Evolutionary conservation across 1,140 invertebrate genomes (phyloP).

Genomic region (Ladona fulva): DNA sequence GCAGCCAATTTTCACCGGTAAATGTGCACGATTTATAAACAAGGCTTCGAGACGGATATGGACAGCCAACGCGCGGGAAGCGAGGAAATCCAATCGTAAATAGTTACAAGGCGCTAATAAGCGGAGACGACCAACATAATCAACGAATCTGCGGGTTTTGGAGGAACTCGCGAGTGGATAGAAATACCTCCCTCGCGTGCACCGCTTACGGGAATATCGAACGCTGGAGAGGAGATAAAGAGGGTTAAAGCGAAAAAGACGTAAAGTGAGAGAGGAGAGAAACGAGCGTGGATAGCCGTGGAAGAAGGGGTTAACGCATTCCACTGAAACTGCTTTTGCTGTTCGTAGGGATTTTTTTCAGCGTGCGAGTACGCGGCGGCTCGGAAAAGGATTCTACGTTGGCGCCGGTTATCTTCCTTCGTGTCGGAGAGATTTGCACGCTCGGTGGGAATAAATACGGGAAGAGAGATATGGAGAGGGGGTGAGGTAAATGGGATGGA

Average conservation of each 20-base stretch:
- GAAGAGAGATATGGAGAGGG: background rate
- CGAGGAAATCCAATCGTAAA: too few relatives aligned
- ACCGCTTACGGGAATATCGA: background rate
- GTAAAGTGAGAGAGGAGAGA: background rate
- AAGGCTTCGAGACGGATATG: too few relatives aligned
- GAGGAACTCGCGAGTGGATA: too few relatives aligned
- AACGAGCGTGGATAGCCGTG: background rate
- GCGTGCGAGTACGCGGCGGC: background rate
- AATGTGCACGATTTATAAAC: too few relatives aligned
- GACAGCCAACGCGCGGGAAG: too few relatives aligned
- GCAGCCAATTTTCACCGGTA: too few relatives aligned
- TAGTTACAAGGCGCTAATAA: too few relatives aligned
- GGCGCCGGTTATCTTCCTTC: background rate
- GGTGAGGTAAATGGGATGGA: background rate
- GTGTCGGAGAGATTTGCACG: slow-evolving; percentile 2
- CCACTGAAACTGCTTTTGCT: background rate
- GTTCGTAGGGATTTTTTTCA: background rate
- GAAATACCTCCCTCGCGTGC: too few relatives aligned
- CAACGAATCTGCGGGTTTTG: too few relatives aligned
- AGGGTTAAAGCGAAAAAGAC: background rate
- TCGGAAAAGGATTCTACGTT: background rate
- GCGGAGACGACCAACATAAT: too few relatives aligned
- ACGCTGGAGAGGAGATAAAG: background rate
- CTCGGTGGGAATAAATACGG: slow-evolving; percentile 3
- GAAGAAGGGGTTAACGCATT: background rate